Base-by-base conservation (phyloP, 2,797 vertebrate species). In the Syngnathus rostellatus region DNA sequence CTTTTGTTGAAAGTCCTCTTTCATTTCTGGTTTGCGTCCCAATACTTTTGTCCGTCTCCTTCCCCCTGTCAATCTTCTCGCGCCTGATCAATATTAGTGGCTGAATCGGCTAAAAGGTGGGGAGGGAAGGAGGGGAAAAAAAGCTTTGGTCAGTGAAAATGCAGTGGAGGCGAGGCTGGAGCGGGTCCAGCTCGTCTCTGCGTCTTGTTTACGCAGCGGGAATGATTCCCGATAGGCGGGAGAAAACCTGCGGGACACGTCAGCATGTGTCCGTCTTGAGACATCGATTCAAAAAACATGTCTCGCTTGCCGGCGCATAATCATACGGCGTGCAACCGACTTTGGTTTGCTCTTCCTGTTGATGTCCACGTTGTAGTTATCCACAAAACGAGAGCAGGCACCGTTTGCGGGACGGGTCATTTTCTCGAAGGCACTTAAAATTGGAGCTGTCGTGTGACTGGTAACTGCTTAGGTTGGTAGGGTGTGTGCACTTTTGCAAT, bases 121-220 rank as follows among this genome's bases (percentile, higher is more conserved):
- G n/a, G 2, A 89, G 86, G 81, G 84, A 84, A 81, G 86, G 87
- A 82, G 85, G 85, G 9, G 9, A 88, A 87, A 84, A 82, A 41
- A 43, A 43, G 38, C 58, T 60, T 38, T 8, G 37, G 58, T 25
- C 53, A 25, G 53, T 54, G 23, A 51, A 64, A 64, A 48, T 48
- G 12, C 85, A 88, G 83, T 83, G 87, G 89, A 89, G 87, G 88
- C 83, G 78, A 79, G 66, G 74, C 80, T 90, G 88, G 89, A 89
- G 77, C 68, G 71, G 62, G 67, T 83, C 87, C 88, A 89, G 81
- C 76, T 74, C 76, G 81, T 86, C 84, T 83, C 80, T 77, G 77
- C 72, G 83, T 76, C 87, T 89, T 89, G 88, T 90, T 90, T 89
- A 87, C 88, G 88, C 88, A 86, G 80, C 83, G 84, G 83, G 86